Conservation (phyloP, 2,113 vertebrate genomes). For the Nycticorax nycticorax region DNA sequence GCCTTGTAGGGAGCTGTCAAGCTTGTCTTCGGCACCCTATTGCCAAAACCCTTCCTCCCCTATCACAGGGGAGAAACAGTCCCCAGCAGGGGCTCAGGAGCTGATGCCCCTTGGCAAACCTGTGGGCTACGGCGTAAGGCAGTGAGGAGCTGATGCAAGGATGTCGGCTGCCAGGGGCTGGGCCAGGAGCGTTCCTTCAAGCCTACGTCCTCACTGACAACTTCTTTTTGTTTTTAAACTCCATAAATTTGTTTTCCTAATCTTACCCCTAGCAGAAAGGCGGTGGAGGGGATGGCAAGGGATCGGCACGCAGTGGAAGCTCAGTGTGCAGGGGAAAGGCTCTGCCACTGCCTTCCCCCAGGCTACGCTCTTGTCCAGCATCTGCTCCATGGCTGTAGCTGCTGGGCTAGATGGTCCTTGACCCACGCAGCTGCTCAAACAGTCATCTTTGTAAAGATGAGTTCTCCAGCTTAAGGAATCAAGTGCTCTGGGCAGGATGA, state of each 20-base stretch:
- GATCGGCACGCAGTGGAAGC: rapidly evolving
- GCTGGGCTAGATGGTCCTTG: background rate
- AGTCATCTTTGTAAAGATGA: background rate
- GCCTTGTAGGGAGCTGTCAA: background rate
- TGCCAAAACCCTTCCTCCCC: background rate
- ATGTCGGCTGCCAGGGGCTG: background rate
- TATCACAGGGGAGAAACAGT: background rate
- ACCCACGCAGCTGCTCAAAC: background rate
- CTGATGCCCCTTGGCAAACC: background rate
- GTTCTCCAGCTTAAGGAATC: background rate
- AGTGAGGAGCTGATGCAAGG: background rate
- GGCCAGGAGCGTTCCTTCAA: background rate
- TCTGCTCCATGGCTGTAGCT: background rate
- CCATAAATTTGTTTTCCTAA: background rate
- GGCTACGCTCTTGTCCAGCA: background rate
- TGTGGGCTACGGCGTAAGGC: background rate
- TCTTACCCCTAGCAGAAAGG: background rate
- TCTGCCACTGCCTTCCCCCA: background rate
- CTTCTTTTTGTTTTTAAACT: background rate
- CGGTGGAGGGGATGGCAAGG: background rate
- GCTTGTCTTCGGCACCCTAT: background rate
- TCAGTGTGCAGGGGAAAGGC: background rate
- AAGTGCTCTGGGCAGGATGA: background rate
- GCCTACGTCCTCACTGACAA: background rate
- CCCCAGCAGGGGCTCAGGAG: background rate